These are phyloP conservation scores for Amblyopsis rosae DNA, from an alignment of 2,113 vertebrate genomes.

Conservation along the genomic window DNA sequence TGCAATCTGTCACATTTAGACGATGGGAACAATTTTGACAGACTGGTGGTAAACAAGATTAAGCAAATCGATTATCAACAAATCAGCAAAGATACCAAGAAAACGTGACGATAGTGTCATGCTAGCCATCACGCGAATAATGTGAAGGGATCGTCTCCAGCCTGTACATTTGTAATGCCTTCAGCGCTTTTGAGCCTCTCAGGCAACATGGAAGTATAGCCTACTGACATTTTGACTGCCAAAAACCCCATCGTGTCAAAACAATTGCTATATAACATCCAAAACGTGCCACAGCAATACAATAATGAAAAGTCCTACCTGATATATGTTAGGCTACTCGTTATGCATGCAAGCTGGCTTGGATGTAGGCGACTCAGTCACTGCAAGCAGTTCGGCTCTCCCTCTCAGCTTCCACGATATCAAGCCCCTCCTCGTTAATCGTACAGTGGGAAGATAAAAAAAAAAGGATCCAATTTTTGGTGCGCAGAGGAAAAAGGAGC, in stretches of 20 bases:
- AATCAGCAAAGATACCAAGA: constrained; percentile 19
- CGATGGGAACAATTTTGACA: constrained; percentile 23
- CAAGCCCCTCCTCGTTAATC: constrained; percentile 77
- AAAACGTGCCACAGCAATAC: not conserved
- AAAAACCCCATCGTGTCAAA: constrained; percentile 2
- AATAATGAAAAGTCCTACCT: constrained; percentile 68
- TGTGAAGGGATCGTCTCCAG: constrained; percentile 44
- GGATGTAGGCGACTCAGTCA: constrained; percentile 59
- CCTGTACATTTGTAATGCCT: constrained; percentile 41
- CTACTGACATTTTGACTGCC: too few relatives aligned
- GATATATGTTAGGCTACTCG: constrained; percentile 54
- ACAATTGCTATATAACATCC: constrained; percentile 20
- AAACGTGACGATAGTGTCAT: not conserved
- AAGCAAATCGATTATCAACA: constrained; percentile 16
- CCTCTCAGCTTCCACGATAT: constrained; percentile 62
- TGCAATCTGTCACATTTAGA: constrained; percentile 36
- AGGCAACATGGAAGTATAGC: constrained; percentile 40
- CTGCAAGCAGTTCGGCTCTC: constrained; percentile 56
- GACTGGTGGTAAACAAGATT: constrained; percentile 22
- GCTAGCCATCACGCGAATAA: constrained; percentile 15
- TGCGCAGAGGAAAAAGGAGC: constrained; percentile 52
- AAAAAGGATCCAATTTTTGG: constrained; percentile 42
- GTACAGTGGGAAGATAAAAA: constrained; percentile 57
- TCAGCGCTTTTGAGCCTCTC: constrained; percentile 53
- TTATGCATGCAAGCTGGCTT: constrained; percentile 69